Percentiles rank a stretch among this genome's conserved stretches.
These are phyloP conservation scores for Aplidium turbinatum DNA, from an alignment of 23 tunicate genomes.

Conservation along the genomic window DNA sequence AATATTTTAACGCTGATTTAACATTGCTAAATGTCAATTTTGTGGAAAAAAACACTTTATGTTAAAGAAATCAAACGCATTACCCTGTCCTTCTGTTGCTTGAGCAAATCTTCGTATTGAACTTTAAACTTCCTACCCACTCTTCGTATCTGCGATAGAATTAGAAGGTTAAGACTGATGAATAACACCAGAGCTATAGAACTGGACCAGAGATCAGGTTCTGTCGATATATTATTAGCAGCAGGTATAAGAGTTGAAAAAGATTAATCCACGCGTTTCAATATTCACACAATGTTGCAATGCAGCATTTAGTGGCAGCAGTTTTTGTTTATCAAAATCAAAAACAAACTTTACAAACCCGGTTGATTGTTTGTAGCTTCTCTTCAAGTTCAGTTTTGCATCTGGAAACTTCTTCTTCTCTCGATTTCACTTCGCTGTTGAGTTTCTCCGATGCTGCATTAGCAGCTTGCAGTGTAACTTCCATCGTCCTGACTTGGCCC, in stretches of 20 bases:
- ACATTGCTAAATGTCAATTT: too few relatives aligned
- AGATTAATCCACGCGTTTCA: too few relatives aligned
- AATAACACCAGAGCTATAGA: too few relatives aligned
- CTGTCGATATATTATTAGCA: too few relatives aligned
- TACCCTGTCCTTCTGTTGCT: conserved; percentile 31
- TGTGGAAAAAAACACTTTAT: too few relatives aligned
- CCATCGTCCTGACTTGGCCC: conserved; percentile 45
- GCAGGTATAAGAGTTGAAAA: too few relatives aligned
- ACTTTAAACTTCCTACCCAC: conserved; percentile 75
- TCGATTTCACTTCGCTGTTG: conserved; percentile 9
- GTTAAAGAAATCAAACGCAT: too few relatives aligned
- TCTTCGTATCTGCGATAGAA: conserved; percentile 64
- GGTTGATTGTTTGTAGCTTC: conserved; percentile 60
- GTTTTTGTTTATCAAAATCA: not conserved
- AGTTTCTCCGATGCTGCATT: not conserved
- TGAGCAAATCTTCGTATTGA: conserved; percentile 79
- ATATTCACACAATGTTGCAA: not conserved
- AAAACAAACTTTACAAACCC: conserved; percentile 17
- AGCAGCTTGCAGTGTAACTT: conserved; percentile 28
- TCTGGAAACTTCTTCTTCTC: conserved; percentile 32
- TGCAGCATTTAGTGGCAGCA: not conserved
- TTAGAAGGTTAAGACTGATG: too few relatives aligned
- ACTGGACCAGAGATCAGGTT: too few relatives aligned
- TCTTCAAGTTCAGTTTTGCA: conserved; percentile 52
- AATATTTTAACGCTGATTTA: too few relatives aligned